These are phyloP conservation scores for Trichoplax adhaerens DNA, from an alignment of 37 sponge, comb jelly and placozoan species.

Conservation along the genomic window DNA sequence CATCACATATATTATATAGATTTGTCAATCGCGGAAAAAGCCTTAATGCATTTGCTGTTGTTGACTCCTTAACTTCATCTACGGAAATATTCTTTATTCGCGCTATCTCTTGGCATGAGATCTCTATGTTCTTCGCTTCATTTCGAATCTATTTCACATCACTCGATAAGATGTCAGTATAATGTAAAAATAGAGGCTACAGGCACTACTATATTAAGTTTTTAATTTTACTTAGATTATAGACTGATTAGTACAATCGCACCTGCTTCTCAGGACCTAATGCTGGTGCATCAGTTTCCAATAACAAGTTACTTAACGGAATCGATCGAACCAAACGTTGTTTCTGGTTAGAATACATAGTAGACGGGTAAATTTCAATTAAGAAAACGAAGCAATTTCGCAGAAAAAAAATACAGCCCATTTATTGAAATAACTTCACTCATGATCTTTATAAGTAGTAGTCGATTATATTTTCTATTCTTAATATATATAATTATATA, in stretches of 20 bases:
- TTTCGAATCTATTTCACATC: not conserved
- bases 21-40: conserved; percentile 13
- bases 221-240: too few relatives aligned
- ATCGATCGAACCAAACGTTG: conserved; percentile 14
- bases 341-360: not conserved
- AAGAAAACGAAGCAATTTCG: too few relatives aligned
- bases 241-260: not conserved
- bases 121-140: conserved; percentile 8
- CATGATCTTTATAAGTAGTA: too few relatives aligned
- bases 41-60: conserved; percentile 18
- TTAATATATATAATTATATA: too few relatives aligned
- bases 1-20: too few relatives aligned
- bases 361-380: too few relatives aligned
- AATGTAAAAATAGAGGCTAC: too few relatives aligned
- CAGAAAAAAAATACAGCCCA: too few relatives aligned
- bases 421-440: too few relatives aligned
- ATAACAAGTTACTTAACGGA: conserved; percentile 13
- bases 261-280: conserved; percentile 17
- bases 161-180: too few relatives aligned
- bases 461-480: too few relatives aligned
- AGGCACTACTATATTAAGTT: too few relatives aligned
- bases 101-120: conserved; percentile 5
- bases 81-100: not conserved
- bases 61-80: conserved; percentile 10
- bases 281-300: conserved; percentile 27